Evolutionary conservation across 2,113 vertebrate species (phyloP).

Genomic region (Penelope pileata): DNA sequence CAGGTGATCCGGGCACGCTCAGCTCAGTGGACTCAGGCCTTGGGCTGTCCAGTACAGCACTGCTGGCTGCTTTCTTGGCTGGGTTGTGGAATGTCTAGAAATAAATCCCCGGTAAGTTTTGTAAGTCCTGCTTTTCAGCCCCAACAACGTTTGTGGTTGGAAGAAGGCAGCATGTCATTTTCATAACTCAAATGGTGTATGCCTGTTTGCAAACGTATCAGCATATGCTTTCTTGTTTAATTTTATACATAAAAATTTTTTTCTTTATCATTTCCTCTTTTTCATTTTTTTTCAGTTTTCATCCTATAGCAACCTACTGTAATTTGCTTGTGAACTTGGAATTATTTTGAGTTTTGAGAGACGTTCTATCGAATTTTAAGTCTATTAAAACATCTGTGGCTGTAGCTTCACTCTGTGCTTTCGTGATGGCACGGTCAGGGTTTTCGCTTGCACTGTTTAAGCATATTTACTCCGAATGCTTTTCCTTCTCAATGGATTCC

Average conservation of each 20-base stretch:
- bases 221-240: neutral
- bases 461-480: neutral
- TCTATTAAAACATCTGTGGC: neutral
- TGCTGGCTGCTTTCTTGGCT: neutral
- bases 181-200: neutral
- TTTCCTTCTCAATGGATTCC: neutral
- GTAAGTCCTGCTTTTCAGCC: neutral
- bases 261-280: neutral
- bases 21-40: neutral
- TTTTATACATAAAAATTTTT: neutral
- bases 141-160: neutral
- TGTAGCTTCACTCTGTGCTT: neutral
- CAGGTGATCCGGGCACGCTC: neutral
- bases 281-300: neutral
- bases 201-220: neutral
- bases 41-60: neutral
- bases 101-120: neutral
- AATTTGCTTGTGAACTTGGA: neutral
- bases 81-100: neutral
- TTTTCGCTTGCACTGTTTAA: neutral
- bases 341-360: constrained; percentile 14
- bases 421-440: neutral
- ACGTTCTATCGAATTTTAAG: neutral
- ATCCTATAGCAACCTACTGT: neutral
- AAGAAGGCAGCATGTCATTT: neutral